Conservation (phyloP, 2,888 invertebrate genomes). For the Dilophus febrilis region DNA sequence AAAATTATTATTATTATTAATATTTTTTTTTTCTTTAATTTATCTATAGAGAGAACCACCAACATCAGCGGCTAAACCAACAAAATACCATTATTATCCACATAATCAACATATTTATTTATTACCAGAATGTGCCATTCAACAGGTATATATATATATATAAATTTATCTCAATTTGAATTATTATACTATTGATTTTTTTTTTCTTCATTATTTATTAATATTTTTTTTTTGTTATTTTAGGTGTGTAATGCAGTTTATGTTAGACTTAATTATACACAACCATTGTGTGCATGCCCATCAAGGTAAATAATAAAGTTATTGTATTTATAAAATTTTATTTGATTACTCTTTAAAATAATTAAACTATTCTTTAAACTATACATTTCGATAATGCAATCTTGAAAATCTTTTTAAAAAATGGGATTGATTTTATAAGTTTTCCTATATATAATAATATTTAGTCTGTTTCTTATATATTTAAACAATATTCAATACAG, state of each 20-base stretch:
- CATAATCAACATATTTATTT: conserved; percentile 86
- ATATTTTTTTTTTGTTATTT: too few relatives aligned
- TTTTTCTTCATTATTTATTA: not conserved
- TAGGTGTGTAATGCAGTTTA: conserved; percentile 87
- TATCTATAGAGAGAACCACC: conserved; percentile 3
- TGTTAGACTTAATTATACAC: conserved; percentile 79
- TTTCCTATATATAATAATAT: too few relatives aligned
- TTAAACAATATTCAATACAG: too few relatives aligned
- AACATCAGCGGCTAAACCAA: conserved; percentile 55
- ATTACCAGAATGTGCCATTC: conserved; percentile 84
- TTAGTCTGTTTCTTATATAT: too few relatives aligned
- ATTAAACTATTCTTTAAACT: too few relatives aligned
- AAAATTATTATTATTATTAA: too few relatives aligned
- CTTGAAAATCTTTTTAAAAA: too few relatives aligned
- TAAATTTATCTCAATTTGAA: too few relatives aligned
- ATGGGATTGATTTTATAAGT: too few relatives aligned
- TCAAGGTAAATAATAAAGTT: conserved; percentile 45
- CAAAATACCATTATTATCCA: conserved; percentile 86
- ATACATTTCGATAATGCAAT: too few relatives aligned
- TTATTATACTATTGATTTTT: not conserved
- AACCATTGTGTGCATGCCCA: conserved; percentile 83
- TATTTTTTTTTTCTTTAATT: conserved; percentile 4
- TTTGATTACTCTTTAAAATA: too few relatives aligned
- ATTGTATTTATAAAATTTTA: too few relatives aligned
- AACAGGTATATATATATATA: conserved; percentile 46